A percentile compares a stretch with the other conserved stretches of the same genome.
Evolutionary conservation across 37 sponge, comb jelly and placozoan species (phyloP).

Genomic region (Geodia barretti): DNA sequence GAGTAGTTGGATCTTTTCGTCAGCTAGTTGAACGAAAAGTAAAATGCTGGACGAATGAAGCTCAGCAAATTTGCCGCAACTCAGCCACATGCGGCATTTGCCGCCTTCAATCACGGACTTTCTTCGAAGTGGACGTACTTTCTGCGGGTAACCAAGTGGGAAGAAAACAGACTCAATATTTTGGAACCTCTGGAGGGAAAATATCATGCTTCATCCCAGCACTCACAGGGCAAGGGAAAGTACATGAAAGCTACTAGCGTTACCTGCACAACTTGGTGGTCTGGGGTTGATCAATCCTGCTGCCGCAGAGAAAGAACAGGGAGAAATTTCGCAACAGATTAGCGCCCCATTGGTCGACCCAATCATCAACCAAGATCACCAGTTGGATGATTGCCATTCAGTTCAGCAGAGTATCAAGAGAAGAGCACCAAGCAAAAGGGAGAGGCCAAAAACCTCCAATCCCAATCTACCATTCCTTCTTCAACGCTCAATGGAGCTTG

Average conservation of each 20-base stretch:
- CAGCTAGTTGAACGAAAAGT: slow-evolving; percentile 10
- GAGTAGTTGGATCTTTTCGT: background rate
- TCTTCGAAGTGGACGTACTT: slow-evolving; percentile 8
- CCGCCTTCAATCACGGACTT: slow-evolving; percentile 24
- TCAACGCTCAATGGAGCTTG: too few species aligned
- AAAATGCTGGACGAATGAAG: slow-evolving; percentile 4
- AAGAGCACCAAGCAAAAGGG: background rate
- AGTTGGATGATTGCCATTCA: background rate
- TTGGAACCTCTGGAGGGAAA: slow-evolving; percentile 2
- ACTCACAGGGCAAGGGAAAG: slow-evolving; percentile 3
- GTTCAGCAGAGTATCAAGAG: background rate
- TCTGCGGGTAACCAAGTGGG: background rate
- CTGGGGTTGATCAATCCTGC: background rate
- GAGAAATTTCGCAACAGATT: background rate
- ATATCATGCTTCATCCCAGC: slow-evolving; percentile 11
- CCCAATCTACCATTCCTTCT: slow-evolving; percentile 2
- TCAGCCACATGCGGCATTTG: slow-evolving; percentile 41
- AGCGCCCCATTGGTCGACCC: slow-evolving; percentile 18
- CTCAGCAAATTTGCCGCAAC: slow-evolving; percentile 21
- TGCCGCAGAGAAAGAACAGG: background rate
- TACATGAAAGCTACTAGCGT: background rate
- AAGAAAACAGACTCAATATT: background rate
- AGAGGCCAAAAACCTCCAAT: slow-evolving; percentile 1
- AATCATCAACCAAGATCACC: slow-evolving; percentile 16
- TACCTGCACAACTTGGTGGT: slow-evolving; percentile 1